These are phyloP conservation scores for Trichacis sp. DNA, from an alignment of 2,888 invertebrate species.

Conservation along the genomic window DNA sequence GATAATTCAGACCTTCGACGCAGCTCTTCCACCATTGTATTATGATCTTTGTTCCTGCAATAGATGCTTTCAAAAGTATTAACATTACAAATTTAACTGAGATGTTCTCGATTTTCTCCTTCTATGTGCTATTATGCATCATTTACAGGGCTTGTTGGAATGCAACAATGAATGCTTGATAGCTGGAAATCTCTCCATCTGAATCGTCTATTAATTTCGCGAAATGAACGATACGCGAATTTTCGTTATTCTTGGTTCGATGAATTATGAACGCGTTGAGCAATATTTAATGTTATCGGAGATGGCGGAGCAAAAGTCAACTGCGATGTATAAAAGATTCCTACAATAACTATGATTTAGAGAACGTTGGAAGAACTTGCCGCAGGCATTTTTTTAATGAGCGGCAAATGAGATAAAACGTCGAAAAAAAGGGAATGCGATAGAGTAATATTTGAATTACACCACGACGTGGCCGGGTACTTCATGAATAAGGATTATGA, in stretches of 20 bases:
- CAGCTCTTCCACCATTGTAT: not conserved
- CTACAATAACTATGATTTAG: constrained; percentile 24
- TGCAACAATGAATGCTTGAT: not conserved
- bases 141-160: not conserved
- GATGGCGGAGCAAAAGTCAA: not conserved
- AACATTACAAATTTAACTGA: not conserved
- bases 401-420: constrained; percentile 15
- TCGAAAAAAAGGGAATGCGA: not conserved
- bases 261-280: no score
- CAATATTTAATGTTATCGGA: no score
- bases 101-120: not conserved
- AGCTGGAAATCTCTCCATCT: no score
- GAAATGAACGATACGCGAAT: no score
- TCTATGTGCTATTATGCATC: not conserved
- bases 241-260: no score
- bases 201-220: no score
- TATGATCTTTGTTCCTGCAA: not conserved
- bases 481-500: not conserved
- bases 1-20: not conserved
- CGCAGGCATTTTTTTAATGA: constrained; percentile 12
- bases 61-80: not conserved
- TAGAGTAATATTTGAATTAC: not conserved
- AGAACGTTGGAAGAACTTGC: constrained; percentile 7
- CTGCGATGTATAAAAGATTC: constrained; percentile 8
- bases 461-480: not conserved